phyloP scores from a whole-genome alignment of 2,113 vertebrate genomes.

The human (Homo sapiens) region DNA sequence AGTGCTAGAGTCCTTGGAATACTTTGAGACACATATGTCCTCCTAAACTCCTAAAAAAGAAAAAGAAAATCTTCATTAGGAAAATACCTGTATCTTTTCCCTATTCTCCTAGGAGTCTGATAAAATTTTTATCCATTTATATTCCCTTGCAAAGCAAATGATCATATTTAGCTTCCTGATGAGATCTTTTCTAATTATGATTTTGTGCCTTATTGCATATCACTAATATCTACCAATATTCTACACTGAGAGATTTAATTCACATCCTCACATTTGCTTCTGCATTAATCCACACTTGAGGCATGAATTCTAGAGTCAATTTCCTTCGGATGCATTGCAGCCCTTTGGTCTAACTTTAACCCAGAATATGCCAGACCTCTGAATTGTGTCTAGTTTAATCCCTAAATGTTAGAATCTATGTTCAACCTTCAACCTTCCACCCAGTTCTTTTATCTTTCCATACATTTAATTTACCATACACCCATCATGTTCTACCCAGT shows the following conservation, averaged over 20 bases:
- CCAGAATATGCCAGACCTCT: not conserved
- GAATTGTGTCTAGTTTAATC: not conserved
- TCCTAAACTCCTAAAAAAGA: not conserved
- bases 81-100: not conserved
- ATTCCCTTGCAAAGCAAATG: constrained; percentile 11
- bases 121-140: not conserved
- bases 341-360: not conserved
- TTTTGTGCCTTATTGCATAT: not conserved
- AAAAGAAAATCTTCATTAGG: not conserved
- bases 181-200: not conserved
- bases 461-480: not conserved
- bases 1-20: not conserved
- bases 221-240: not conserved
- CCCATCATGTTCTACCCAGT: not conserved
- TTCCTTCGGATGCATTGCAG: not conserved
- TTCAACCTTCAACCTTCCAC: not conserved
- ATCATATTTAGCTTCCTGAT: not conserved
- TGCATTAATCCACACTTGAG: not conserved
- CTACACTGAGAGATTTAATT: not conserved
- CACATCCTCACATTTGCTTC: not conserved
- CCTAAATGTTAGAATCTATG: not conserved
- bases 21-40: not conserved
- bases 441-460: not conserved
- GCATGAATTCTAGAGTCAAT: not conserved
- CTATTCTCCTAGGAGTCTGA: not conserved